Evolutionary conservation across 1,140 invertebrate species (phyloP), one percentile per base, ranked within the genome.

Genomic region (Lordiphosa collinella): DNA sequence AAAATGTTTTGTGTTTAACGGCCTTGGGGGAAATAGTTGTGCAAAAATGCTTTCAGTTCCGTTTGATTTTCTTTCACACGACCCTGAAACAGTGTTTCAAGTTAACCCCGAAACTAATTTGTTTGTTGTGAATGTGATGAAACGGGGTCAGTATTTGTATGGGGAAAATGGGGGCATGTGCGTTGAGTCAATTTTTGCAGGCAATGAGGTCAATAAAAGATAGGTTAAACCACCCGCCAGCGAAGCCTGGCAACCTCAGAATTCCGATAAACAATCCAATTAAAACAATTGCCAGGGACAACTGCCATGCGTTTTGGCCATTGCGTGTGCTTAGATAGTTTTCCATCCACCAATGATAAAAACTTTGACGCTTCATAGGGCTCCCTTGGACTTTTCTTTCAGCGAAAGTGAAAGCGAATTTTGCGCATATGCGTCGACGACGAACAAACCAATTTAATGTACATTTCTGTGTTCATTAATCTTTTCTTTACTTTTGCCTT

Each of bases 221-320:
- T 75, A 70, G 75, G 34, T 49, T 31, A 8, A 35, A 12, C 32
- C 32, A 51, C 53, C 63, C 12, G 63, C 44, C 60, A 54, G n/a
- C 61, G 71, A 68, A 55, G 56, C 52, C 76, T 36, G 29, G 43
- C 7, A 38, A 54, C 31, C 37, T 14, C 48, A 35, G 12, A 35
- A 53, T 49, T 4, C 38, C 52, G 34, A 82, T 82, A 82, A 84
- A 84, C 78, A 82, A 82, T 76, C 67, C 62, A 84, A 76, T 82
- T 84, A 82, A 82, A 84, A 64, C 71, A 82, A 82, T 64, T 82
- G 58, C 48, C 76, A 84, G 76, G 76, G 76, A 70, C 76, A 64
- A 68, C 64, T n/a, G 41, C 60, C 70, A 75, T 70, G 61, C 51
- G 59, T 80, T 80, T 74, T 44, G 25, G 25, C 22, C 65, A 79